phyloP scores from a whole-genome alignment of 2,888 invertebrate genomes.

The Danaus chrysippus region DNA sequence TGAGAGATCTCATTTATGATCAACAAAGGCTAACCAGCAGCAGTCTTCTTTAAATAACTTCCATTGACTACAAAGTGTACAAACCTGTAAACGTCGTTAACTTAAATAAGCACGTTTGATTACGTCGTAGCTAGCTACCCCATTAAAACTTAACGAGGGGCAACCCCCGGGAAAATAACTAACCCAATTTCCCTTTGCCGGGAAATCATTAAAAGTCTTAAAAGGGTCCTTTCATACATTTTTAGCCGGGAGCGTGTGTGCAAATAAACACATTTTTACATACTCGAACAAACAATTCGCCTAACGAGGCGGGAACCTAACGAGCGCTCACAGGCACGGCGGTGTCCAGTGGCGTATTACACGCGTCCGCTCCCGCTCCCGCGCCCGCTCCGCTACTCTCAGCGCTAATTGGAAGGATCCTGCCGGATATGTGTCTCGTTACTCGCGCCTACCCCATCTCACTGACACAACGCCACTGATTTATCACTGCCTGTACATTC shows the following conservation, averaged over 20 bases:
- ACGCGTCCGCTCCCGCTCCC: constrained; percentile 36
- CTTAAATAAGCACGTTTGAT: constrained; percentile 78
- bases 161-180: constrained; percentile 78
- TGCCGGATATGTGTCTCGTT: constrained; percentile 71
- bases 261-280: constrained; percentile 80
- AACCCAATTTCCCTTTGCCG: constrained; percentile 80
- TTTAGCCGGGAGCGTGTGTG: constrained; percentile 76
- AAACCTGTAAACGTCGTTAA: constrained; percentile 72
- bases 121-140: constrained; percentile 77
- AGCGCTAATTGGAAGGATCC: constrained; percentile 71
- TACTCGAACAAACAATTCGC: constrained; percentile 79
- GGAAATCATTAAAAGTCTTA: constrained; percentile 80
- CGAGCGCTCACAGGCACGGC: constrained; percentile 50
- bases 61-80: constrained; percentile 69
- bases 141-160: constrained; percentile 80
- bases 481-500: constrained; percentile 60
- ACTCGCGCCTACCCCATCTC: constrained; percentile 51
- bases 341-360: constrained; percentile 36
- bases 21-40: constrained; percentile 37
- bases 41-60: constrained; percentile 49
- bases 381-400: constrained; percentile 31
- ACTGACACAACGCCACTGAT: constrained; percentile 52
- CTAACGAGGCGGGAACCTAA: constrained; percentile 75
- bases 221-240: constrained; percentile 77
- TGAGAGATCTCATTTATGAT: constrained; percentile 35